Evolutionary conservation across 2,888 invertebrate species (phyloP), one percentile per base, ranked within the genome.

Genomic region (Neoscelio sp.): DNA sequence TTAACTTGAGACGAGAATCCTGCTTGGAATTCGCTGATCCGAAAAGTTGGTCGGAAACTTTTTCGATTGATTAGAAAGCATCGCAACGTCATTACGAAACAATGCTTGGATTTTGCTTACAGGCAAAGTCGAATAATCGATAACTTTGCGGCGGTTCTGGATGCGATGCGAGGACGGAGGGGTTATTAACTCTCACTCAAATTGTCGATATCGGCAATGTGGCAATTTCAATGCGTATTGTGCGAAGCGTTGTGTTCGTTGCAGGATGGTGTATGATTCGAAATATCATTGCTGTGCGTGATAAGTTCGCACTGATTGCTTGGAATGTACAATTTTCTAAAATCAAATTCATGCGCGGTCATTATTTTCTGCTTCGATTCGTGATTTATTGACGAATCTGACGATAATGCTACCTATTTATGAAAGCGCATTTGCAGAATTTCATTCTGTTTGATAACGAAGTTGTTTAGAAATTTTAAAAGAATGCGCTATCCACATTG

Each of bases 191-290:
- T 77, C 70, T 26, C 44, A 30, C 70, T 70, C 28, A 70, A 70
- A 77, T 70, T 70, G 70, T 70, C 70, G 70, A 77, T 77, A 77
- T 70, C 44, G 70, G 58, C 64, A 58, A 64, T 70, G 77, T 70
- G 70, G 70, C 64, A 64, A 65, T 70, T 77, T 58, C 58, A 58
- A 77, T 77, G 65, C 65, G 65, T 44, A 77, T 77, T 77, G 70
- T 70, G 58, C 50, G 50, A 50, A 42, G 50, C 54, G 54, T 42
- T 44, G 28, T 26, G 54, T 28, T 56, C 26, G 64, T 18, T 54
- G 48, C 23, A 52, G 60, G 38, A 54, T 60, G 26, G 35, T 52
- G 18, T n/a, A 28, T 28, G 64, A 74, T 56, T 76, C 56, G 70
- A 28, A 76, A 62, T 54, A 60, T 50, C 60, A 60, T 42, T 50